Evolutionary conservation across 1,140 invertebrate genomes (phyloP).

Genomic region (Rhyacophila brunnea): DNA sequence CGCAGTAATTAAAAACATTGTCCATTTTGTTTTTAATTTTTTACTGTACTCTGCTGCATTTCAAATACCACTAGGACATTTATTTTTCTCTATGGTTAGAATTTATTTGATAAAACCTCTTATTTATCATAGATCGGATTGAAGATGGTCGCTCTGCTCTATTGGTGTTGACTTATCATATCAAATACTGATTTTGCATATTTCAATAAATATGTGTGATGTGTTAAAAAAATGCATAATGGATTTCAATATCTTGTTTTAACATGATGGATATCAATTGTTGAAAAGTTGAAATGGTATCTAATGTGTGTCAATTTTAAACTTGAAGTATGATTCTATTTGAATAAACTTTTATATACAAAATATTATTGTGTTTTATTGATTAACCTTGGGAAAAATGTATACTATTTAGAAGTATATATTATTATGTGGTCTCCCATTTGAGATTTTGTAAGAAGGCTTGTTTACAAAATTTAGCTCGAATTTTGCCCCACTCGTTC

Average conservation of each 20-base stretch:
- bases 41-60: background rate
- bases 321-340: conserved; percentile 32
- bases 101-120: background rate
- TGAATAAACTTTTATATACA: conserved; percentile 26
- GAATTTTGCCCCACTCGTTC: too few species aligned
- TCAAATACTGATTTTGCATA: background rate
- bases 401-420: too few species aligned
- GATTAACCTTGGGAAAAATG: too few species aligned
- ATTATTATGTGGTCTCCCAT: too few species aligned
- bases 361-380: conserved; percentile 5
- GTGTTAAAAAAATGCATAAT: conserved; percentile 14
- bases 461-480: too few species aligned
- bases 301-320: conserved; percentile 35
- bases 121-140: background rate
- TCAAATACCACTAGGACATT: background rate
- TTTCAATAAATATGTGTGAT: background rate
- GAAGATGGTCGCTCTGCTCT: background rate
- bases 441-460: too few species aligned
- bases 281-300: conserved; percentile 18
- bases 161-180: too few species aligned
- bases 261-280: conserved; percentile 12
- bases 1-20: background rate
- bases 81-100: background rate
- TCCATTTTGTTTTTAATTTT: background rate
- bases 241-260: conserved; percentile 15